These are phyloP conservation scores for Chaitophorus viminalis DNA, from an alignment of 2,888 invertebrate genomes.

Conservation along the genomic window DNA sequence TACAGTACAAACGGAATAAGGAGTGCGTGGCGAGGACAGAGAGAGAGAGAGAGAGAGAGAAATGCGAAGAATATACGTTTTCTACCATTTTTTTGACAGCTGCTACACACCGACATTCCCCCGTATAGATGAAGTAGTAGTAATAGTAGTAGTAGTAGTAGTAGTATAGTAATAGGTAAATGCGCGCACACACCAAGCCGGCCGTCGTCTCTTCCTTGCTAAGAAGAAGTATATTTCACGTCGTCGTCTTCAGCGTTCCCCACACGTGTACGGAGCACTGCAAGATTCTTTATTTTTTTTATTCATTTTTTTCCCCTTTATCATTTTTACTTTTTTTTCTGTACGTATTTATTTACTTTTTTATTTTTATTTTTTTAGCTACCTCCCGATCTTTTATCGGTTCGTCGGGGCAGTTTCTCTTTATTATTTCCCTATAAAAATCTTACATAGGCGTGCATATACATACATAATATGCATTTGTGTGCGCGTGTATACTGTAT, in stretches of 20 bases:
- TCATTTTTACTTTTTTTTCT: background rate
- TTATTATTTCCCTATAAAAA: constrained; percentile 48
- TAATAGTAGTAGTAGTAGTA: constrained; percentile 1
- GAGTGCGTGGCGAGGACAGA: background rate
- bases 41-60: background rate
- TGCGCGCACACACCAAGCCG: background rate
- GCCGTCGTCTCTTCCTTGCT: background rate
- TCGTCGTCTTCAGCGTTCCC: constrained; percentile 23
- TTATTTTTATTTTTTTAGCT: constrained; percentile 45
- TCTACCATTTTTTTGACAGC: constrained; percentile 56
- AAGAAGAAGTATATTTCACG: constrained; percentile 39
- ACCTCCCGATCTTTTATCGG: constrained; percentile 58
- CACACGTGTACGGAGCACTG: background rate
- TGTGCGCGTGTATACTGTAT: background rate
- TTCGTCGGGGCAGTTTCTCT: constrained; percentile 33
- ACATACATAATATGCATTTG: background rate
- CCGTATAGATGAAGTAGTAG: background rate
- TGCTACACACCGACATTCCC: constrained; percentile 38
- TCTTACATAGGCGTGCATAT: background rate
- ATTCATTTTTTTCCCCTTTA: background rate
- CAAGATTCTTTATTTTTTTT: background rate
- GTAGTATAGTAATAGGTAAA: constrained; percentile 12
- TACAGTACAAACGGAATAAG: background rate
- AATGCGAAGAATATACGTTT: constrained; percentile 31
- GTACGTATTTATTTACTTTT: background rate